Conservation (phyloP, 2,113 vertebrate genomes). For the Tiliqua scincoides region DNA sequence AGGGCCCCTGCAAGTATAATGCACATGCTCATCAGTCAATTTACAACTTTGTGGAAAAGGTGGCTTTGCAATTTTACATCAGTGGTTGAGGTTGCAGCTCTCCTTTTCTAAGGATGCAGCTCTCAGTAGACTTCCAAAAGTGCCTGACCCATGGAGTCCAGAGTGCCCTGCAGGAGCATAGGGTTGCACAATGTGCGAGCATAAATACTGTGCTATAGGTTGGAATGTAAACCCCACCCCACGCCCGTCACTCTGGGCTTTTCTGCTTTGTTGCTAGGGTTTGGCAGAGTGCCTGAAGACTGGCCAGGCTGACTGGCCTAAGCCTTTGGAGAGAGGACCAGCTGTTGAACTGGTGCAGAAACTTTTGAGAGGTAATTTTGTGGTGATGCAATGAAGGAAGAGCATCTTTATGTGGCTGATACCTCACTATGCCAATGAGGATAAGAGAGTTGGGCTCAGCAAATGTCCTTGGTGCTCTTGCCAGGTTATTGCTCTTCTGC, state of each 20-base stretch:
- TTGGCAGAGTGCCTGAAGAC: slow-evolving; percentile 87
- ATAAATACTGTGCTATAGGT: rapidly evolving
- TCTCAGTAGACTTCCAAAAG: not conserved
- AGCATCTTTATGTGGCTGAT: too few species aligned
- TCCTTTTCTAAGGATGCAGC: too few species aligned
- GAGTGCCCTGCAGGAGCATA: not conserved
- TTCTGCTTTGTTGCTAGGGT: slow-evolving; percentile 72
- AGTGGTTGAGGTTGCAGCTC: too few species aligned
- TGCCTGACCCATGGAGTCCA: not conserved
- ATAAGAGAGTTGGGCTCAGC: not conserved
- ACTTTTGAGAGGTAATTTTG: slow-evolving; percentile 84
- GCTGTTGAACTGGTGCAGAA: slow-evolving; percentile 83
- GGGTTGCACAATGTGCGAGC: too few species aligned
- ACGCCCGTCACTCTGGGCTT: not conserved
- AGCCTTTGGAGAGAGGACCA: slow-evolving; percentile 80
- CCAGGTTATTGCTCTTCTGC: rapidly evolving
- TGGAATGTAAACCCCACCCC: not conserved
- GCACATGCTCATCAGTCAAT: too few species aligned
- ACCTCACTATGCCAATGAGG: too few species aligned
- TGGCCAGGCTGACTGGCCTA: slow-evolving; percentile 88
- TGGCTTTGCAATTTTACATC: not conserved
- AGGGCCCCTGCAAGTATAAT: too few species aligned
- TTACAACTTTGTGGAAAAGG: not conserved
- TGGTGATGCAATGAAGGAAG: too few species aligned
- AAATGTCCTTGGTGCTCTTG: not conserved